Conservation (phyloP, 2,797 vertebrate species). For the Adelosebastes latens region DNA sequence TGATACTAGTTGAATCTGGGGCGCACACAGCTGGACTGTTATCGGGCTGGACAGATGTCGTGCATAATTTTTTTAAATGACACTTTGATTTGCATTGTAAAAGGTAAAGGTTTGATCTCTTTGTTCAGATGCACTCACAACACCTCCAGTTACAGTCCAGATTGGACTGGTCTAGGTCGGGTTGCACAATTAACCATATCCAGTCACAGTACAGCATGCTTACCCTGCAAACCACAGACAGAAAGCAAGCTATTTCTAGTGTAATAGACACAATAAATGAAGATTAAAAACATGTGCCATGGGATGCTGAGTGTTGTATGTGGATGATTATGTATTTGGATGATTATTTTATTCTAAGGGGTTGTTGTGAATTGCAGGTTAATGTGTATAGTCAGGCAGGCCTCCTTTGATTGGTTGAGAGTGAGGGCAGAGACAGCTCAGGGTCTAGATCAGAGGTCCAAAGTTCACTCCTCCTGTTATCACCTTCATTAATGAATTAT, state of each 20-base stretch:
- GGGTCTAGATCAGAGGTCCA: slow-evolving; percentile 61
- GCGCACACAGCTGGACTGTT: slow-evolving; percentile 74
- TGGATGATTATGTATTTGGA: neutral
- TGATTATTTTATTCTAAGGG: neutral
- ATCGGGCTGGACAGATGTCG: slow-evolving; percentile 43
- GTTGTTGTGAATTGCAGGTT: slow-evolving; percentile 58
- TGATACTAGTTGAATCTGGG: slow-evolving; percentile 76
- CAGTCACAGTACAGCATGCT: slow-evolving; percentile 50
- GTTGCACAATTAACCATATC: slow-evolving; percentile 54
- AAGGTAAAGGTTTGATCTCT: neutral
- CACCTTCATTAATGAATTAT: neutral
- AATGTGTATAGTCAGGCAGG: slow-evolving; percentile 68
- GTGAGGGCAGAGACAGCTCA: slow-evolving; percentile 46
- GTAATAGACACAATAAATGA: accelerated
- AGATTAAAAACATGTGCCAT: accelerated
- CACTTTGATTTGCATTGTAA: neutral
- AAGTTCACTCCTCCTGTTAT: slow-evolving; percentile 70
- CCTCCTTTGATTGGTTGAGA: slow-evolving; percentile 65
- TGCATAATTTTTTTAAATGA: slow-evolving; percentile 1
- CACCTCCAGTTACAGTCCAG: slow-evolving; percentile 59
- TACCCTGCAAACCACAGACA: slow-evolving; percentile 23
- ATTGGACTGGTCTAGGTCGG: slow-evolving; percentile 73
- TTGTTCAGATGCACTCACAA: neutral
- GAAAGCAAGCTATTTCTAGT: neutral
- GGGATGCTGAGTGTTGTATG: neutral